These are phyloP conservation scores for Bombus superbus DNA, from an alignment of 1,140 invertebrate species.

Conservation along the genomic window DNA sequence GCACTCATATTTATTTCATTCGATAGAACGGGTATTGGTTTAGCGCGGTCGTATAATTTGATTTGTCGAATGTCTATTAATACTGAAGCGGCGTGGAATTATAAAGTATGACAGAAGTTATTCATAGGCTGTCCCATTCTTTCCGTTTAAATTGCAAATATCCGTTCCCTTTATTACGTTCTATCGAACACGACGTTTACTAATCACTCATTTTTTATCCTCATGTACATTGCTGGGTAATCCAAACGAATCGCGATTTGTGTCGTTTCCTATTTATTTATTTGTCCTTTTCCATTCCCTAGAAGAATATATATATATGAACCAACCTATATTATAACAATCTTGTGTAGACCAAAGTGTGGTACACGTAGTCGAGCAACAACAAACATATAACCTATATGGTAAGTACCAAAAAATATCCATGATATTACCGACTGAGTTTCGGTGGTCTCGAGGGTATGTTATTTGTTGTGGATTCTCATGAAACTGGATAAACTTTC, in stretches of 20 bases:
- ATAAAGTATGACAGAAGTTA: neutral
- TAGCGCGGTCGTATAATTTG: neutral
- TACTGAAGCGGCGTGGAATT: neutral
- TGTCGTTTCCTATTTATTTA: no score
- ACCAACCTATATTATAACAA: no score
- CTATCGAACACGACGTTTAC: neutral
- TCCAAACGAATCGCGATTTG: neutral
- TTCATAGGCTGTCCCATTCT: neutral
- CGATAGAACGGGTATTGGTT: neutral
- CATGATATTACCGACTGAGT: neutral
- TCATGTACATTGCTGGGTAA: fast-evolving
- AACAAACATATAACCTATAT: no score
- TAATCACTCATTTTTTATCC: neutral
- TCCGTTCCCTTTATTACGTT: neutral
- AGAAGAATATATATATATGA: no score
- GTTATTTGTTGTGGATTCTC: neutral
- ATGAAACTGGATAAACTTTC: neutral
- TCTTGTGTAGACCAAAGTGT: no score
- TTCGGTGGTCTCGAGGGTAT: neutral
- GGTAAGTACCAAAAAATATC: neutral
- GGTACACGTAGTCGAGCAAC: no score
- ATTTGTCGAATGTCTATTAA: neutral
- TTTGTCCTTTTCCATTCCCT: no score
- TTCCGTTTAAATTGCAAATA: neutral
- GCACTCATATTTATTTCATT: neutral